phyloP scores from a whole-genome alignment of 1,140 invertebrate genomes.

The Lasaia peninsularis region DNA sequence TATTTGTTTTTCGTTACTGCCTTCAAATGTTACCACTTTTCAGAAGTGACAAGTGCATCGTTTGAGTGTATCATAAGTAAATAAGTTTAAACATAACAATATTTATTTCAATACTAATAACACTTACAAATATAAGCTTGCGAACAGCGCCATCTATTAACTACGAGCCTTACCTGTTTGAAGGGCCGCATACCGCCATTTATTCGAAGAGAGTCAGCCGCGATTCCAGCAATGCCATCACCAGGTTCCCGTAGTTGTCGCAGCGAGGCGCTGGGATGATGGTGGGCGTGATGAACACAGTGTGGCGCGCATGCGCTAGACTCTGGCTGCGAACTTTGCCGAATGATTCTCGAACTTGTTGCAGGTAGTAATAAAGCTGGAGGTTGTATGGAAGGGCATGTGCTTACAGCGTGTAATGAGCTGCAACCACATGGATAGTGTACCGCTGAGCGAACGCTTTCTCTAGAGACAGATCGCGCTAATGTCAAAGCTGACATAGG shows the following conservation, averaged over 20 bases:
- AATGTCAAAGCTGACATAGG: slow-evolving; percentile 85
- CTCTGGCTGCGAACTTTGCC: slow-evolving; percentile 94
- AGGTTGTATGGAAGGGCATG: slow-evolving; percentile 80
- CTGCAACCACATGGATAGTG: slow-evolving; percentile 79
- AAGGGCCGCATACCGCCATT: slow-evolving; percentile 97
- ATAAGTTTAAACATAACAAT: background rate
- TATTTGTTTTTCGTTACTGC: no score
- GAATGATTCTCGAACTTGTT: slow-evolving; percentile 86
- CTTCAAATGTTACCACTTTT: no score
- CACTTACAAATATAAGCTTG: background rate
- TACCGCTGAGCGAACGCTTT: slow-evolving; percentile 82
- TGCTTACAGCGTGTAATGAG: slow-evolving; percentile 76
- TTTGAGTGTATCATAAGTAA: no score
- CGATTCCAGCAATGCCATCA: slow-evolving; percentile 96
- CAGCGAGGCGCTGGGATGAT: slow-evolving; percentile 86
- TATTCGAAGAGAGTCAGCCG: slow-evolving; percentile 96
- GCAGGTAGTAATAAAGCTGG: slow-evolving; percentile 85
- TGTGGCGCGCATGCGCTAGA: slow-evolving; percentile 83
- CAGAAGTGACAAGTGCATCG: no score
- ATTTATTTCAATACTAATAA: background rate
- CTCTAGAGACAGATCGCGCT: slow-evolving; percentile 85
- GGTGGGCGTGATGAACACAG: slow-evolving; percentile 78
- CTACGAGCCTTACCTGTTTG: slow-evolving; percentile 87
- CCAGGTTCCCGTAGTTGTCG: slow-evolving; percentile 89
- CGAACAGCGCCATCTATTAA: slow-evolving; percentile 46